Evolutionary conservation across 2,113 vertebrate genomes (phyloP).

Genomic region (Eupsittula cactorum): DNA sequence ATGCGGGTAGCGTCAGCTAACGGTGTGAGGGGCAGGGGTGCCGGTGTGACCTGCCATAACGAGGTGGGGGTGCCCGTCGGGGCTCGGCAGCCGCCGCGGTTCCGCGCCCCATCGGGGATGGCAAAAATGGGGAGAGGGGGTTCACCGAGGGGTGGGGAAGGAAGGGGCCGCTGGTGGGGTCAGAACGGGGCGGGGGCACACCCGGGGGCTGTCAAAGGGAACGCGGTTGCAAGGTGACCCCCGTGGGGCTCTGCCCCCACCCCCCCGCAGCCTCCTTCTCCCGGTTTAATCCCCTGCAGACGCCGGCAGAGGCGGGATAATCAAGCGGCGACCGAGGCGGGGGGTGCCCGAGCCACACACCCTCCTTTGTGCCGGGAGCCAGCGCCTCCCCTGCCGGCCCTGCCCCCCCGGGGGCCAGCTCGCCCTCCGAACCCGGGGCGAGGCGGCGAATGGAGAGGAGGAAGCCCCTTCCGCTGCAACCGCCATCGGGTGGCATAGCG

Average conservation of each 20-base stretch:
- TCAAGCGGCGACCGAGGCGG: not conserved
- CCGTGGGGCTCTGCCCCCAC: not conserved
- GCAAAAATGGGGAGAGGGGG: too few species aligned
- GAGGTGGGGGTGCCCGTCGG: not conserved
- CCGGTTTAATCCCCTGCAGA: not conserved
- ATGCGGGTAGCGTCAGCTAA: not conserved
- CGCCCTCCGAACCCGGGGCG: not conserved
- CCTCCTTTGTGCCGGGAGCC: not conserved
- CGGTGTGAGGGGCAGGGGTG: not conserved
- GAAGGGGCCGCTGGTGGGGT: not conserved
- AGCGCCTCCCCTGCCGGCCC: not conserved
- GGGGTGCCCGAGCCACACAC: not conserved
- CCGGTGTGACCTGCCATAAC: not conserved
- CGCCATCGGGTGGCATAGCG: not conserved
- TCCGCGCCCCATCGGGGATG: not conserved
- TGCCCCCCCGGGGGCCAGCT: not conserved
- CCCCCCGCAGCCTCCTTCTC: not conserved
- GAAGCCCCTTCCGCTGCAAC: not conserved
- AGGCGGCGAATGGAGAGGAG: not conserved
- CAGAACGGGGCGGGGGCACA: not conserved
- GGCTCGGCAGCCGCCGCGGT: not conserved
- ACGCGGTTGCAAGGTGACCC: conserved; percentile 29
- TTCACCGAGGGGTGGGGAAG: not conserved
- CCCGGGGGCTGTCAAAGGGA: not conserved
- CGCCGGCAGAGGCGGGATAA: conserved; percentile 27